Conservation (phyloP, 2,888 invertebrate genomes). For the Patella depressa region DNA sequence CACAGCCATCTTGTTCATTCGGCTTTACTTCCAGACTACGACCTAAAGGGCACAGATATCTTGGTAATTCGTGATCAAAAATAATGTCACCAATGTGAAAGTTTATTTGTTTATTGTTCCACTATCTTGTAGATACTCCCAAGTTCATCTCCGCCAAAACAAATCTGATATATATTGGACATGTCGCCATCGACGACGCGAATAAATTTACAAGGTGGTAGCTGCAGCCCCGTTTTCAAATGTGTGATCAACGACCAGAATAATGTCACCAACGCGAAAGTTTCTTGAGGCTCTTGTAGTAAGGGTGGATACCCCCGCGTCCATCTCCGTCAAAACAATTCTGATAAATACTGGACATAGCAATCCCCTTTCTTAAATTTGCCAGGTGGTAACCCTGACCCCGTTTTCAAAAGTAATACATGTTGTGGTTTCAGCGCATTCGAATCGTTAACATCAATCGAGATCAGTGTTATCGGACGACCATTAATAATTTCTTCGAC, state of each 20-base stretch:
- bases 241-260: constrained; percentile 21
- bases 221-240: constrained; percentile 6
- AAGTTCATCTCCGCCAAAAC: constrained; percentile 29
- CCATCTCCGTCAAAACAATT: constrained; percentile 32
- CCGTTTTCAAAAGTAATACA: constrained; percentile 23
- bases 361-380: constrained; percentile 26
- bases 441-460: constrained; percentile 22
- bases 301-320: constrained; percentile 22
- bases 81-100: not conserved
- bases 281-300: constrained; percentile 21
- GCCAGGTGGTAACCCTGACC: constrained; percentile 26
- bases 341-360: constrained; percentile 35
- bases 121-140: constrained; percentile 27
- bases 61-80: not conserved
- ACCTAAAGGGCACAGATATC: constrained; percentile 4
- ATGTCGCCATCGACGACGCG: constrained; percentile 33
- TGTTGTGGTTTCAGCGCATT: constrained; percentile 30
- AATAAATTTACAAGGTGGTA: constrained; percentile 35
- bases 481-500: constrained; percentile 32
- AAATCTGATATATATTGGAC: constrained; percentile 33
- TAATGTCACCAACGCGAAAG: constrained; percentile 7
- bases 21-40: not conserved
- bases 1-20: not conserved
- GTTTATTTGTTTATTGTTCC: constrained; percentile 10
- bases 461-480: constrained; percentile 26